Conservation (phyloP, 2,113 vertebrate genomes). For the Ginglymostoma cirratum region DNA sequence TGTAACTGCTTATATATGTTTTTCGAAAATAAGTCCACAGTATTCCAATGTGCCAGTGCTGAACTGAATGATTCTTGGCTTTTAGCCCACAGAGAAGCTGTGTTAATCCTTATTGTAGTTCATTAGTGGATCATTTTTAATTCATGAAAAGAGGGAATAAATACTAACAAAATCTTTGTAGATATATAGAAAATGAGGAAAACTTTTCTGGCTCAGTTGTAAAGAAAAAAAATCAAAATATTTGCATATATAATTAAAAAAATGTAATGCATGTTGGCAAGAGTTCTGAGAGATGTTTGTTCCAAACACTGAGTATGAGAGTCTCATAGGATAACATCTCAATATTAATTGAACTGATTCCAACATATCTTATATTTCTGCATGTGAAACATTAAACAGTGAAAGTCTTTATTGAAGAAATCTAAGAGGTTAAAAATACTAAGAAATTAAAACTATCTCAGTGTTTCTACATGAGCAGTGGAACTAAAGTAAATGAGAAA, state of each 20-base stretch:
- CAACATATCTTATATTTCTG: slow-evolving; percentile 30
- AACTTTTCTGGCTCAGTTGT: slow-evolving; percentile 37
- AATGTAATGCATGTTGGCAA: slow-evolving; percentile 37
- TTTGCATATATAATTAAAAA: slow-evolving; percentile 36
- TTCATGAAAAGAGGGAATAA: slow-evolving; percentile 37
- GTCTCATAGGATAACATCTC: slow-evolving; percentile 37
- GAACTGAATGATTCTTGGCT: slow-evolving; percentile 23
- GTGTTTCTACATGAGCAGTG: neutral
- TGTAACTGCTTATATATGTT: neutral
- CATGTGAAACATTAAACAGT: slow-evolving; percentile 30
- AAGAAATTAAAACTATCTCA: neutral
- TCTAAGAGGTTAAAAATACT: slow-evolving; percentile 11
- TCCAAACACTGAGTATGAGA: slow-evolving; percentile 18
- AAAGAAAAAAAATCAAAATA: slow-evolving; percentile 28
- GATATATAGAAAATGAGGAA: slow-evolving; percentile 30
- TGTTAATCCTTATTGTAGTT: slow-evolving; percentile 37
- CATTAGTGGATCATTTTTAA: slow-evolving; percentile 38
- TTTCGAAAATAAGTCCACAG: neutral
- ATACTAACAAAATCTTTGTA: slow-evolving; percentile 34
- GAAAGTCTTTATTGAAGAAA: slow-evolving; percentile 10
- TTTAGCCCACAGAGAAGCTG: slow-evolving; percentile 29
- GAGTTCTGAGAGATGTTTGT: slow-evolving; percentile 37
- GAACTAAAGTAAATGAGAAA: neutral
- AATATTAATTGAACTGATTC: slow-evolving; percentile 36
- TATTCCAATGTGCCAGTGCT: neutral